Conservation (phyloP, 1,140 invertebrate species). For the Caerostris extrusa region DNA sequence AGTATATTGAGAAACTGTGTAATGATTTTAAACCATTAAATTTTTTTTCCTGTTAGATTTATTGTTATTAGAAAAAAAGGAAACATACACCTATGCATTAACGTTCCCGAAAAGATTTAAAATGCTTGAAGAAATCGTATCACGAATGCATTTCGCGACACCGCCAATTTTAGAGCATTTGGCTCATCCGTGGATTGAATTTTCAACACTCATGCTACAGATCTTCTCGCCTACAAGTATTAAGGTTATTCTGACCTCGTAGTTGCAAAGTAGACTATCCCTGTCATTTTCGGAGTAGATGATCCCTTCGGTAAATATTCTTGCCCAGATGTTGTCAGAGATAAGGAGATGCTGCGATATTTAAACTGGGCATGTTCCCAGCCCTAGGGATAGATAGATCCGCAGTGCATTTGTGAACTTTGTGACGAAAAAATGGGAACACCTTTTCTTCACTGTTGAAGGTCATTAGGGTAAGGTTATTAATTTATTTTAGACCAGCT, state of each 20-base stretch:
- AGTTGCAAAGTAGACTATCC: neutral
- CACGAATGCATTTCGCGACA: too few relatives aligned
- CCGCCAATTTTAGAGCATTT: neutral
- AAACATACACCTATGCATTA: too few relatives aligned
- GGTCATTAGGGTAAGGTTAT: too few relatives aligned
- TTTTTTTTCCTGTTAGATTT: too few relatives aligned
- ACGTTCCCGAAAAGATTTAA: too few relatives aligned
- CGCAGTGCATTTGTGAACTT: neutral
- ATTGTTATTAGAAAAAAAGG: too few relatives aligned
- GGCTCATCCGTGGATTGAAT: neutral
- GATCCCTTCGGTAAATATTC: neutral
- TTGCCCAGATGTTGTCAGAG: neutral
- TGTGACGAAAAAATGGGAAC: neutral
- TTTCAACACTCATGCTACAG: neutral
- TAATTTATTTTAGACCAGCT: too few relatives aligned
- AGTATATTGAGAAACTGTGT: too few relatives aligned
- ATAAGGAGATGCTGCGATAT: neutral
- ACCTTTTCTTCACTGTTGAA: neutral
- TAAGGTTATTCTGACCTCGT: neutral
- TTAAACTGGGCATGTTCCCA: neutral
- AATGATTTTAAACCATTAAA: too few relatives aligned
- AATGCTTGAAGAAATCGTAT: too few relatives aligned
- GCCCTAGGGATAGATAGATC: neutral
- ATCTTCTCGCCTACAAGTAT: neutral
- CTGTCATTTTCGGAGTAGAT: neutral